These are phyloP conservation scores for Anguilla megastoma DNA, from an alignment of 2,797 vertebrate species.

Conservation along the genomic window DNA sequence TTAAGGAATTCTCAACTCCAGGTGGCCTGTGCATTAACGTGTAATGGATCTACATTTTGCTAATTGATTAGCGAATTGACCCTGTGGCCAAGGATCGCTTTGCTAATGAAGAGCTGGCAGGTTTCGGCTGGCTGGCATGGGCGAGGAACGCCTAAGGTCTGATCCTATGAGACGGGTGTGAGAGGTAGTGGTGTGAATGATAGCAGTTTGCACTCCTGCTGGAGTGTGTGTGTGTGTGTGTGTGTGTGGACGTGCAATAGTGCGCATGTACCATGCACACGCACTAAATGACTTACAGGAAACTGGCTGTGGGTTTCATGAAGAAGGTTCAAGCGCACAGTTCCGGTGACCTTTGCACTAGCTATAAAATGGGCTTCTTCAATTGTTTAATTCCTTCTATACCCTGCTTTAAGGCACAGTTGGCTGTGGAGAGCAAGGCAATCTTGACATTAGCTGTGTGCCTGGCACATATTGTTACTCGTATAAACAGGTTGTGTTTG, in stretches of 20 bases:
- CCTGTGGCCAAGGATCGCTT: not conserved
- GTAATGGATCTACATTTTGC: slow-evolving; percentile 3
- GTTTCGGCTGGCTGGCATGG: not conserved
- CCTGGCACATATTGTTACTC: not conserved
- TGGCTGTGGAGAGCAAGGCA: not conserved
- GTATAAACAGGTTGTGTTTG: not conserved
- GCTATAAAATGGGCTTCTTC: not conserved
- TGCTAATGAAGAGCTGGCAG: slow-evolving; percentile 16
- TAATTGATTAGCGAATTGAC: slow-evolving; percentile 20
- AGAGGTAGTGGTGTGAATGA: not conserved
- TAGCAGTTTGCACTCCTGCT: not conserved
- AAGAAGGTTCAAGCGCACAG: not conserved
- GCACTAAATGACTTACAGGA: not conserved
- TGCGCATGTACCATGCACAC: not conserved
- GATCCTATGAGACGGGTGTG: not conserved
- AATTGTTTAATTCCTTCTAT: not conserved
- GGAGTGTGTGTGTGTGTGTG: not conserved
- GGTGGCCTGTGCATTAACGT: not conserved
- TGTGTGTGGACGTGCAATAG: not conserved
- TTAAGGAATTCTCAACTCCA: not conserved
- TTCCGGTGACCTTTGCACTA: slow-evolving; percentile 18
- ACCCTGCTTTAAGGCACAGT: not conserved
- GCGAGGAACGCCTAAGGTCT: not conserved
- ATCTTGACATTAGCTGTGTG: not conserved
- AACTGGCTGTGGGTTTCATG: not conserved